phyloP scores from a whole-genome alignment of 2,888 invertebrate species.

The Eubasilissa splendida region DNA sequence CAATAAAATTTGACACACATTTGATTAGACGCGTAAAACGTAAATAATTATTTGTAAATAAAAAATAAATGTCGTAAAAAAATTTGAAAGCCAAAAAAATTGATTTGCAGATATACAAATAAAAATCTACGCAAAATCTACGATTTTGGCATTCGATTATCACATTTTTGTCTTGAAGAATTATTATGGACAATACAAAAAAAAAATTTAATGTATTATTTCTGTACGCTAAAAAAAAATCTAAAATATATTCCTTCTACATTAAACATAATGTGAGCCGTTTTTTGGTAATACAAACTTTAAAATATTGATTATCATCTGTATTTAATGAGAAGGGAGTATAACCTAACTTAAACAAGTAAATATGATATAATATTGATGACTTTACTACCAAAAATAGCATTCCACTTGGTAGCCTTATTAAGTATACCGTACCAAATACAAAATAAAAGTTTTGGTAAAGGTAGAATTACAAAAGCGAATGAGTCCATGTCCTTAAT shows the following conservation, averaged over 20 bases:
- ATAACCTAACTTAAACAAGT: slow-evolving; percentile 41
- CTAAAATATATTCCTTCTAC: slow-evolving; percentile 27
- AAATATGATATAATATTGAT: slow-evolving; percentile 49
- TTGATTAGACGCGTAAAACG: slow-evolving; percentile 2
- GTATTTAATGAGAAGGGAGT: neutral
- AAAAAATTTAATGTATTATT: slow-evolving; percentile 8
- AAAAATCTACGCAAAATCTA: slow-evolving; percentile 51
- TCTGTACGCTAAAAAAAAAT: slow-evolving; percentile 29
- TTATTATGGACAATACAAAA: neutral
- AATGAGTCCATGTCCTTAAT: neutral
- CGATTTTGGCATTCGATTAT: slow-evolving; percentile 56
- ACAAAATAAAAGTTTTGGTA: neutral
- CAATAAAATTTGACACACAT: slow-evolving; percentile 47
- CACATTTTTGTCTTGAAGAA: slow-evolving; percentile 54
- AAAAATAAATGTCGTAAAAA: slow-evolving; percentile 31
- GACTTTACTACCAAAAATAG: slow-evolving; percentile 49
- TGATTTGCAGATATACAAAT: slow-evolving; percentile 55
- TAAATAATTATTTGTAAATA: slow-evolving; percentile 16
- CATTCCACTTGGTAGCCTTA: slow-evolving; percentile 42
- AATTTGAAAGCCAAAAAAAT: slow-evolving; percentile 25
- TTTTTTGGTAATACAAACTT: slow-evolving; percentile 16
- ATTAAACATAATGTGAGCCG: slow-evolving; percentile 18
- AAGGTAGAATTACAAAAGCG: slow-evolving; percentile 15
- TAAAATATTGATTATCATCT: neutral
- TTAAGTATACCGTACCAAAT: slow-evolving; percentile 20